phyloP scores from a whole-genome alignment of 2,797 vertebrate genomes.

The Vespertilio murinus region DNA sequence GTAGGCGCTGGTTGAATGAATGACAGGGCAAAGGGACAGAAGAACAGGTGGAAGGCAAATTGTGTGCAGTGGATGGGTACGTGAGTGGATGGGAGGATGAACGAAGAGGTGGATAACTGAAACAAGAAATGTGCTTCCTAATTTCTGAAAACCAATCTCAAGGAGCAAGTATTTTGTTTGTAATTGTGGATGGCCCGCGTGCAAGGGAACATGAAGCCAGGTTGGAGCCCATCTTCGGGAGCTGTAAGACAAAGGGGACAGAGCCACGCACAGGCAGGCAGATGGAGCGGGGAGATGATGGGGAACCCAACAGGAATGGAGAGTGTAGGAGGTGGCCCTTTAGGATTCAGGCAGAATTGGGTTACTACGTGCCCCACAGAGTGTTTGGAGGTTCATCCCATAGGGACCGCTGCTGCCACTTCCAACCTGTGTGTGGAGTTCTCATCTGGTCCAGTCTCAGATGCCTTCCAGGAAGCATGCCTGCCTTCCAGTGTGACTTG shows the following conservation, averaged over 20 bases:
- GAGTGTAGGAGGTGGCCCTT: neutral
- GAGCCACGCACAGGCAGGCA: neutral
- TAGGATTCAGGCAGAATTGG: too few species aligned
- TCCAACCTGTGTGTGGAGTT: neutral
- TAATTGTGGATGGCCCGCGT: neutral
- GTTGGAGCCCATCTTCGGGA: neutral
- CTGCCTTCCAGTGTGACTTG: neutral
- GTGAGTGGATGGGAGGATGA: neutral
- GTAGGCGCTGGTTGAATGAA: neutral
- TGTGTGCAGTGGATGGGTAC: too few species aligned
- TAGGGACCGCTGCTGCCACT: neutral
- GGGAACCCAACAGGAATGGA: neutral
- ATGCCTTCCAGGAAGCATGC: neutral
- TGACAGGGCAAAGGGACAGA: neutral
- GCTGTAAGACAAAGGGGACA: neutral
- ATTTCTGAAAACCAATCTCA: neutral
- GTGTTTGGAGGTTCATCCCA: neutral
- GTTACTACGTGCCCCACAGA: neutral
- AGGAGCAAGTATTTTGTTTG: neutral
- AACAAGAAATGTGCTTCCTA: neutral
- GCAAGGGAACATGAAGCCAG: neutral
- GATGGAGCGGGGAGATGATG: fast-evolving
- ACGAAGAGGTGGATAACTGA: neutral
- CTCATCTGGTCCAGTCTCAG: neutral
- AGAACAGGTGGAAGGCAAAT: neutral